phyloP scores from a whole-genome alignment of 2,888 invertebrate species.

The Sesia bembeciformis region DNA sequence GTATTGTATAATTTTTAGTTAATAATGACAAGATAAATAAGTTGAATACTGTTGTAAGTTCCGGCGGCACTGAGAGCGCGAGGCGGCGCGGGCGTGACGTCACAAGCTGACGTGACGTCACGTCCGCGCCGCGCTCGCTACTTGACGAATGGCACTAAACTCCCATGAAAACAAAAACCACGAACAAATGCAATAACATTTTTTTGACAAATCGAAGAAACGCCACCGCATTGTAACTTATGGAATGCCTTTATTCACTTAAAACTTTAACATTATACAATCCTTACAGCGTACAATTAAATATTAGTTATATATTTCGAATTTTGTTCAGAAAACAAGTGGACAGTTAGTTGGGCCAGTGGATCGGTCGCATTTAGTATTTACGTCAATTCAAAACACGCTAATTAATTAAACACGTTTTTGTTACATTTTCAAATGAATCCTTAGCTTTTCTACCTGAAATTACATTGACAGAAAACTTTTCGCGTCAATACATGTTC shows the following conservation, averaged over 20 bases:
- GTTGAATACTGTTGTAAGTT: constrained; percentile 25
- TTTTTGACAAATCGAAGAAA: constrained; percentile 37
- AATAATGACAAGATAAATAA: constrained; percentile 44
- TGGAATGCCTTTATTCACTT: constrained; percentile 70
- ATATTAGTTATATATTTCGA: constrained; percentile 34
- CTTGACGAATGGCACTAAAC: constrained; percentile 55
- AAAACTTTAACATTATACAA: constrained; percentile 53
- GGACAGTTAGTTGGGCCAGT: neutral
- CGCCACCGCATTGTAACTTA: constrained; percentile 61
- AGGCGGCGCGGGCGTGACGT: constrained; percentile 7
- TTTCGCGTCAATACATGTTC: too few species aligned
- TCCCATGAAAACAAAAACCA: constrained; percentile 34
- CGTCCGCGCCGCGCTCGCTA: constrained; percentile 11
- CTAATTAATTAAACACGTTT: too few species aligned
- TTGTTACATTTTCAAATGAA: too few species aligned
- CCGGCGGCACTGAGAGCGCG: constrained; percentile 6
- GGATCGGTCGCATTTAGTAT: too few species aligned
- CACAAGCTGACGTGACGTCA: constrained; percentile 6
- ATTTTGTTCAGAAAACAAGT: constrained; percentile 43
- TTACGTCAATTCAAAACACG: too few species aligned
- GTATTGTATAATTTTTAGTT: constrained; percentile 65
- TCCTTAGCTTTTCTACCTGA: too few species aligned
- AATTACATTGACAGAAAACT: too few species aligned
- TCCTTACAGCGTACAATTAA: constrained; percentile 52
- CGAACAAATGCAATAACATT: constrained; percentile 35